Base-by-base conservation (phyloP, 2,113 vertebrate genomes). In the Vidua chalybeata region DNA sequence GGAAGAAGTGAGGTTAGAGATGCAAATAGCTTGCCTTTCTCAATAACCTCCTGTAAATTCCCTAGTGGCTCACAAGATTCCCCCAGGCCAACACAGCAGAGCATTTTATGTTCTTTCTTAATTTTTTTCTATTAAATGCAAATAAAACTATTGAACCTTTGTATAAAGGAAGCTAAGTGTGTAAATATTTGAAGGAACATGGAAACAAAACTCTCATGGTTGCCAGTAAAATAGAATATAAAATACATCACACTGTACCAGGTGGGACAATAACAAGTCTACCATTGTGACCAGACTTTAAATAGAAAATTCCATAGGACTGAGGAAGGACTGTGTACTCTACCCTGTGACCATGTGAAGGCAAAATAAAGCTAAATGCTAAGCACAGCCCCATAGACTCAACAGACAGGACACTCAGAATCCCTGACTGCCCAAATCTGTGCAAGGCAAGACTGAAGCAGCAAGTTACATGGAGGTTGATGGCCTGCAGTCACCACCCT, bases 361-460 rank as follows among this genome's bases (percentile, higher is more conserved):
- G n/a, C 14, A 55, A 39, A 75, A 72, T 10, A 37, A 71, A 67
- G 30, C 9, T 16, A 2, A 83, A n/a, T 20, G 7, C 22, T 30
- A 73, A 79, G 54, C 59, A 69, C 3, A 51, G 49, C 63, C 56
- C n/a, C 1, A 2, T 0, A 43, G 33, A 43, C 46, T 15, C 23
- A 55, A 13, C 12, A 61, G 67, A 35, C 21, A 62, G 63, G 41
- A 87, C 9, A 15, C 23, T 41, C 49, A 51, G 67, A 46, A 20
- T 46, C 35, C 52, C 6, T 27, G 43, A 7, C 15, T 62, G 37
- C 30, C n/a, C 13, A 14, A 23, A 41, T 11, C 22, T 74, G 52
- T 28, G 2, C 28, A 15, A 8, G 17, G 0, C 9, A 6, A 69
- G 8, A 27, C 0, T 5, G 0, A 19, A 83, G 27, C 33, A 49